phyloP scores from a whole-genome alignment of 2,797 vertebrate species.

The Mormyrus proboscirostris region DNA sequence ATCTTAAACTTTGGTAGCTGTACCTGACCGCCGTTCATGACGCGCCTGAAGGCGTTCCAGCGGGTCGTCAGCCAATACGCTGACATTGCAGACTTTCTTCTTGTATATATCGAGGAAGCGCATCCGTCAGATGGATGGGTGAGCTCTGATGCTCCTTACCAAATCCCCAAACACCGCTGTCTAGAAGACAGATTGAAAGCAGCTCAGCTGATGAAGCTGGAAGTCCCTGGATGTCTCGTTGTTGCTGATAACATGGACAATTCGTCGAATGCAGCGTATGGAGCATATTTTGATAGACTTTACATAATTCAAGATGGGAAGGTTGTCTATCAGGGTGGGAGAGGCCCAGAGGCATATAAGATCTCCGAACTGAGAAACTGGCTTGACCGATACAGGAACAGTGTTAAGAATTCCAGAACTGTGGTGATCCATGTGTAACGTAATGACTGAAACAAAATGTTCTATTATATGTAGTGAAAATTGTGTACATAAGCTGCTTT shows the following conservation, averaged over 20 bases:
- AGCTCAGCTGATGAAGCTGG: slow-evolving; percentile 75
- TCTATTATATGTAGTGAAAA: slow-evolving; percentile 35
- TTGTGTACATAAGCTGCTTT: slow-evolving; percentile 55
- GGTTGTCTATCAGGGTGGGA: slow-evolving; percentile 87
- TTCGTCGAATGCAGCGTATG: slow-evolving; percentile 89
- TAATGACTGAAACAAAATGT: slow-evolving; percentile 21
- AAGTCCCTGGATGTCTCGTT: slow-evolving; percentile 75
- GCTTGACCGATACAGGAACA: slow-evolving; percentile 77
- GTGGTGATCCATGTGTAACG: slow-evolving; percentile 76
- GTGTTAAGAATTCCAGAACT: slow-evolving; percentile 55
- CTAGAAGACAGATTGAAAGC: slow-evolving; percentile 86
- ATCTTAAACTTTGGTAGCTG: slow-evolving; percentile 96
- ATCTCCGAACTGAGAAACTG: slow-evolving; percentile 85
- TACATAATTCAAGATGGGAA: slow-evolving; percentile 81
- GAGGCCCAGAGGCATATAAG: slow-evolving; percentile 92
- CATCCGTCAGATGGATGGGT: slow-evolving; percentile 96
- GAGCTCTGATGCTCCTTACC: slow-evolving; percentile 89
- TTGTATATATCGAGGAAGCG: slow-evolving; percentile 96
- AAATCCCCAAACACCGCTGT: slow-evolving; percentile 89
- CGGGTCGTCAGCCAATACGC: slow-evolving; percentile 83
- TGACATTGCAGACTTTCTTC: slow-evolving; percentile 87
- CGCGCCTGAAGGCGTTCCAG: slow-evolving; percentile 86
- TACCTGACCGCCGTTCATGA: slow-evolving; percentile 99
- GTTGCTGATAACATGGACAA: slow-evolving; percentile 96
- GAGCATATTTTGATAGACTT: slow-evolving; percentile 94